Evolutionary conservation across 2,797 vertebrate genomes (phyloP).

Genomic region (Hydrocynus forskahlii): DNA sequence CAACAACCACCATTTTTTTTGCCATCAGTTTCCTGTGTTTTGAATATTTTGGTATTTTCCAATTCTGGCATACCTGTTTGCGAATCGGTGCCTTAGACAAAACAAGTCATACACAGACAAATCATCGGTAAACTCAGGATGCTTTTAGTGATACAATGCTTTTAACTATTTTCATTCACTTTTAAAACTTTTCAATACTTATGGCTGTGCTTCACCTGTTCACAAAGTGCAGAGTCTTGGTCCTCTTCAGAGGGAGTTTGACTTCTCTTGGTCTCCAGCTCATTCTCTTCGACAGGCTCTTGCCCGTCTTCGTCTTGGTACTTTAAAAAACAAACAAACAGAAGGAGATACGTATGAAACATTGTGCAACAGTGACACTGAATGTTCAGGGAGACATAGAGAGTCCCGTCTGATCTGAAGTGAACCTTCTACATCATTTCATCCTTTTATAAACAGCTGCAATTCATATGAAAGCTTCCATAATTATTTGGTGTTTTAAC

Average conservation of each 20-base stretch:
- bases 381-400: slow-evolving; percentile 13
- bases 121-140: background rate
- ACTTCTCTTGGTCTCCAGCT: slow-evolving; percentile 61
- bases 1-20: no score
- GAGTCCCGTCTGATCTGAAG: slow-evolving; percentile 9
- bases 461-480: slow-evolving; percentile 51
- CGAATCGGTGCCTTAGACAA: background rate
- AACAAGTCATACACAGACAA: background rate
- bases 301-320: slow-evolving; percentile 42
- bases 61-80: background rate
- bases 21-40: no score
- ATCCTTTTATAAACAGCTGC: slow-evolving; percentile 39
- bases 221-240: slow-evolving; percentile 42
- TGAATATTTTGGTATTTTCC: background rate
- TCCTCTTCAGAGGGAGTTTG: slow-evolving; percentile 64
- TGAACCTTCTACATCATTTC: slow-evolving; percentile 1
- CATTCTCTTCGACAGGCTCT: slow-evolving; percentile 55
- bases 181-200: background rate
- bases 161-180: background rate
- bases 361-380: background rate
- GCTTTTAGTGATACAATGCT: background rate
- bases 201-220: slow-evolving; percentile 42
- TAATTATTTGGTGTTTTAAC: slow-evolving; percentile 39
- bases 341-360: background rate
- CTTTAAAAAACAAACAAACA: slow-evolving; percentile 37